Conservation (phyloP, 2,113 vertebrate genomes). For the Stictonetta naevosa region DNA sequence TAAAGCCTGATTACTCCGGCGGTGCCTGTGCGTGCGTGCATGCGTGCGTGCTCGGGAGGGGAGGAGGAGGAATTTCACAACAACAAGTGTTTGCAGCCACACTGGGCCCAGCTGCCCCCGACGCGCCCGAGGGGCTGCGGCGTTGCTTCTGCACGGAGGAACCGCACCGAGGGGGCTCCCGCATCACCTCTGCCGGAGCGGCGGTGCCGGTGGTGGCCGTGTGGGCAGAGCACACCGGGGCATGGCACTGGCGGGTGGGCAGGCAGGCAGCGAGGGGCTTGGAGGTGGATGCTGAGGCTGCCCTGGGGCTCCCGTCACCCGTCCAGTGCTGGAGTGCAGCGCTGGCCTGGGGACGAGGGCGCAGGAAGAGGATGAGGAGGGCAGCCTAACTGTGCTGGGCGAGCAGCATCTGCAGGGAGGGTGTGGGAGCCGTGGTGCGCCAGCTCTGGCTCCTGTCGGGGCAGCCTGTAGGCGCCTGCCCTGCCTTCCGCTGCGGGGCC, state of each 20-base stretch:
- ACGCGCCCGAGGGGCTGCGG: not conserved
- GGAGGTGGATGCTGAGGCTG: not conserved
- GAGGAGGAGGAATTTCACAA: constrained; percentile 63
- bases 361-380: not conserved
- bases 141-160: rapidly evolving
- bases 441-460: rapidly evolving
- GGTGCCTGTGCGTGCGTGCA: constrained; percentile 50
- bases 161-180: rapidly evolving
- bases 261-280: not conserved
- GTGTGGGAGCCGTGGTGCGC: rapidly evolving
- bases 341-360: not conserved
- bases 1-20: constrained; percentile 71
- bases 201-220: rapidly evolving
- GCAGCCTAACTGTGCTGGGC: not conserved
- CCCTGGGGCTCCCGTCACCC: not conserved
- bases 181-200: rapidly evolving
- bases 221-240: rapidly evolving
- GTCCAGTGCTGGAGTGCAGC: not conserved
- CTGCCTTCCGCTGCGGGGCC: rapidly evolving
- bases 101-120: constrained; percentile 38
- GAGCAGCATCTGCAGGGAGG: not conserved
- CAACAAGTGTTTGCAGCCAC: constrained; percentile 48
- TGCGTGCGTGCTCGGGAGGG: constrained; percentile 10
- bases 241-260: not conserved
- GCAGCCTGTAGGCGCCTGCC: rapidly evolving